phyloP scores from a whole-genome alignment of 2,113 vertebrate species.

The Verasper variegatus region DNA sequence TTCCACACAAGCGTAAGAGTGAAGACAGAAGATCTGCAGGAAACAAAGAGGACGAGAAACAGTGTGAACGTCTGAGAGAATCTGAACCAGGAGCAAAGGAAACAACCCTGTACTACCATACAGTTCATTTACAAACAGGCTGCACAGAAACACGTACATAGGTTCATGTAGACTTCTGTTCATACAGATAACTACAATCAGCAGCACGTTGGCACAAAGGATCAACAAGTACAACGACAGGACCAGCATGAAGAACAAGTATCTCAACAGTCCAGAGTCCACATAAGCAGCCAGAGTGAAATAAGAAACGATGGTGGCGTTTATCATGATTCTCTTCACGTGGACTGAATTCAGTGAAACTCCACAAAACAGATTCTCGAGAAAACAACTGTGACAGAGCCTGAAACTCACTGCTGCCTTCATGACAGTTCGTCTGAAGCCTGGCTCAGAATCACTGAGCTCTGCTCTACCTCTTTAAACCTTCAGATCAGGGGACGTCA shows the following conservation, averaged over 20 bases:
- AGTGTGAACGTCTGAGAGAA: neutral
- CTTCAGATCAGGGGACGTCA: too few species aligned
- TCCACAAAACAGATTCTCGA: neutral
- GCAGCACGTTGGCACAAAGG: neutral
- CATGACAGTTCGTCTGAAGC: neutral
- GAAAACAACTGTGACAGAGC: neutral
- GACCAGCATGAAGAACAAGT: neutral
- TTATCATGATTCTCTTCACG: neutral
- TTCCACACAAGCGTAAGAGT: conserved; percentile 23
- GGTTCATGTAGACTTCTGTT: conserved; percentile 4
- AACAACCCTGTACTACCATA: conserved; percentile 7
- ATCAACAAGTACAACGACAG: neutral
- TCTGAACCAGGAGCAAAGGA: conserved; percentile 1
- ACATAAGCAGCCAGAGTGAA: conserved; percentile 2
- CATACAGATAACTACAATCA: neutral
- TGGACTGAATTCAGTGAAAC: too few species aligned
- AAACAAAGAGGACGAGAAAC: neutral
- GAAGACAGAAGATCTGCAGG: conserved; percentile 54
- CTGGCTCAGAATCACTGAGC: too few species aligned
- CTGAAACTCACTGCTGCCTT: neutral
- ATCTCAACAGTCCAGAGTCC: neutral
- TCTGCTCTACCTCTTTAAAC: too few species aligned
- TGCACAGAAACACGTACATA: conserved; percentile 11
- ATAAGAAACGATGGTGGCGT: neutral
- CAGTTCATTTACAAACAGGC: conserved; percentile 19